Percentiles rank a stretch among this genome's conserved stretches.
Evolutionary conservation across 2,888 invertebrate species (phyloP).

Genomic region (Icerya purchasi): DNA sequence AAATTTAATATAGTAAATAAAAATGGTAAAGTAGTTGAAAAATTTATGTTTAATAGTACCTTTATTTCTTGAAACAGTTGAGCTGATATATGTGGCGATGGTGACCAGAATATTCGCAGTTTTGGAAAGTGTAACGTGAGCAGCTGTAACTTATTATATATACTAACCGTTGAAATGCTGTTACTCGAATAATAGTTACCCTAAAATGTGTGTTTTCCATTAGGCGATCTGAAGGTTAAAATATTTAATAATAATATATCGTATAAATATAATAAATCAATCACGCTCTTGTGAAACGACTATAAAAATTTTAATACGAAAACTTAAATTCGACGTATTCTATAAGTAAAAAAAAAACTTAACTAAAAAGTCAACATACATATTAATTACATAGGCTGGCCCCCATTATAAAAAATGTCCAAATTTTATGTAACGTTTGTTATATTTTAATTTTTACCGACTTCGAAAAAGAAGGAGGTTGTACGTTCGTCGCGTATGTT

Average conservation of each 20-base stretch:
- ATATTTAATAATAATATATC: background rate
- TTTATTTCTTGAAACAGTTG: slow-evolving; percentile 90
- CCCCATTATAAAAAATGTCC: too few species aligned
- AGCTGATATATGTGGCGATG: slow-evolving; percentile 85
- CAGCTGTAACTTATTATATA: slow-evolving; percentile 68
- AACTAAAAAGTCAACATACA: too few species aligned
- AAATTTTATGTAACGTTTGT: too few species aligned
- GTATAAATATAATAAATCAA: background rate
- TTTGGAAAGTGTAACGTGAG: slow-evolving; percentile 90
- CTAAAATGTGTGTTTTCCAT: slow-evolving; percentile 26
- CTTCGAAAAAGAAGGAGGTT: too few species aligned
- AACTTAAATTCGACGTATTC: background rate
- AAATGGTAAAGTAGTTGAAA: background rate
- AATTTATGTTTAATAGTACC: too few species aligned
- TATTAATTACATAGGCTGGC: too few species aligned
- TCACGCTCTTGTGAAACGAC: background rate
- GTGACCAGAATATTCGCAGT: slow-evolving; percentile 85
- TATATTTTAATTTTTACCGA: too few species aligned
- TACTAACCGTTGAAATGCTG: slow-evolving; percentile 51
- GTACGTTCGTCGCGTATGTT: too few species aligned
- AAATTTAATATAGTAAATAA: too few species aligned
- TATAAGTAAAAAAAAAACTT: too few species aligned
- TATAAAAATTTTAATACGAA: background rate
- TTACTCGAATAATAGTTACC: slow-evolving; percentile 55
- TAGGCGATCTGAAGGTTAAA: background rate